phyloP scores from a whole-genome alignment of 2,113 vertebrate genomes.

The Scytalopus superciliaris region DNA sequence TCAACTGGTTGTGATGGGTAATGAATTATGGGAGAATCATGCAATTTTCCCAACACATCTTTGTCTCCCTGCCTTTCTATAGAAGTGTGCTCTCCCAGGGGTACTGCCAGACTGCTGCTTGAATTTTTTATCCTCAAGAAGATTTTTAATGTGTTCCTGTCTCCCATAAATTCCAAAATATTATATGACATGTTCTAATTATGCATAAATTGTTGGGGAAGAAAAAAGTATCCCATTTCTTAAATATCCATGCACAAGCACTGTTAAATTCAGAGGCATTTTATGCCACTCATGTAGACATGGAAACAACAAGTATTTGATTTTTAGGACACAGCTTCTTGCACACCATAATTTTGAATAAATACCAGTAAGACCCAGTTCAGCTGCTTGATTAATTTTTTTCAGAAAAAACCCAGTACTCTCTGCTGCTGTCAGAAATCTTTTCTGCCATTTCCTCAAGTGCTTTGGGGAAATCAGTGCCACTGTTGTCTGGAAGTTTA shows the following conservation, averaged over 20 bases:
- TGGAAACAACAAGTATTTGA: neutral
- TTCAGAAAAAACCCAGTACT: fast-evolving
- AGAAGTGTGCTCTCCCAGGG: neutral
- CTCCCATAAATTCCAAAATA: neutral
- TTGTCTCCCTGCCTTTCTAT: neutral
- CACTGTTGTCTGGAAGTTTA: neutral
- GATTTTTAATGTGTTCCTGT: neutral
- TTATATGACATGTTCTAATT: neutral
- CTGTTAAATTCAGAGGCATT: neutral
- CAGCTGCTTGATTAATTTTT: neutral
- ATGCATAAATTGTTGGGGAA: neutral
- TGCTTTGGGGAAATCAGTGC: neutral
- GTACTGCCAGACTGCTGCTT: neutral
- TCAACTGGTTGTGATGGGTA: neutral
- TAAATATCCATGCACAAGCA: neutral
- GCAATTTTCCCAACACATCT: neutral
- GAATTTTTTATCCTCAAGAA: neutral
- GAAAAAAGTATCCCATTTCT: neutral
- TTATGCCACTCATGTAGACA: neutral
- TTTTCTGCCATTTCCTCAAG: neutral
- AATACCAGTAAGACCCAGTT: neutral
- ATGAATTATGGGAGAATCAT: neutral
- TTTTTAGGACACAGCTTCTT: neutral
- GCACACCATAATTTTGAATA: neutral
- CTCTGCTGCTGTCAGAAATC: neutral